phyloP scores from a whole-genome alignment of 2,113 vertebrate species.

The Lophius piscatorius region DNA sequence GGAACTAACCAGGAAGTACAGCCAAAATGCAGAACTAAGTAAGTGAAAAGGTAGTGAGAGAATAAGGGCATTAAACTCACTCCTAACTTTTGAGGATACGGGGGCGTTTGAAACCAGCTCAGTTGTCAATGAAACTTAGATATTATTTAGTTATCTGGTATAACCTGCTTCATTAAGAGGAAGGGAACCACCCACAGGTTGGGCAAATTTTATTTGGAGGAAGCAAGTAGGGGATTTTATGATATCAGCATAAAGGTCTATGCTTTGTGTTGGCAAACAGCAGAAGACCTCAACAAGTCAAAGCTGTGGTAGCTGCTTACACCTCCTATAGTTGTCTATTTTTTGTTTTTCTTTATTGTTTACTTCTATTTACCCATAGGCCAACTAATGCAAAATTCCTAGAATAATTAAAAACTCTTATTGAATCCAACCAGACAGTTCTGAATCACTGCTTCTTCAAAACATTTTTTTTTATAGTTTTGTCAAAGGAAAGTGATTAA shows the following conservation, averaged over 20 bases:
- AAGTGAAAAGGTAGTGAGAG: conserved; percentile 74
- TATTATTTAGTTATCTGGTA: conserved; percentile 59
- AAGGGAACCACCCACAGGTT: conserved; percentile 53
- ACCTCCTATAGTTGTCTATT: background rate
- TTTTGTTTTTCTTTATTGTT: background rate
- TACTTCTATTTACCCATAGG: no score
- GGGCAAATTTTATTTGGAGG: conserved; percentile 63
- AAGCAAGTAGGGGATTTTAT: conserved; percentile 39
- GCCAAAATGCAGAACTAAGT: conserved; percentile 65
- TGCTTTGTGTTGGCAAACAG: conserved; percentile 2
- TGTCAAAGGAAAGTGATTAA: no score
- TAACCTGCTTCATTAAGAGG: conserved; percentile 59
- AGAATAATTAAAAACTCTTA: no score
- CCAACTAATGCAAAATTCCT: no score
- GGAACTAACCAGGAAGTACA: conserved; percentile 72
- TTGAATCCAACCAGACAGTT: no score
- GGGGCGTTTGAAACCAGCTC: conserved; percentile 58
- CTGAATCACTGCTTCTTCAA: no score
- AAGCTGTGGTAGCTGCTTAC: conserved; percentile 5
- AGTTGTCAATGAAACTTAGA: conserved; percentile 72
- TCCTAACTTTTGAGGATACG: conserved; percentile 53
- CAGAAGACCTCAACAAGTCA: background rate
- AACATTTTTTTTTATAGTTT: no score
- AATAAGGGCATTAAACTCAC: conserved; percentile 65
- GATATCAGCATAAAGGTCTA: conserved; percentile 40